These are phyloP conservation scores for Antheraea pernyi DNA, from an alignment of 1,140 invertebrate species.

Conservation along the genomic window DNA sequence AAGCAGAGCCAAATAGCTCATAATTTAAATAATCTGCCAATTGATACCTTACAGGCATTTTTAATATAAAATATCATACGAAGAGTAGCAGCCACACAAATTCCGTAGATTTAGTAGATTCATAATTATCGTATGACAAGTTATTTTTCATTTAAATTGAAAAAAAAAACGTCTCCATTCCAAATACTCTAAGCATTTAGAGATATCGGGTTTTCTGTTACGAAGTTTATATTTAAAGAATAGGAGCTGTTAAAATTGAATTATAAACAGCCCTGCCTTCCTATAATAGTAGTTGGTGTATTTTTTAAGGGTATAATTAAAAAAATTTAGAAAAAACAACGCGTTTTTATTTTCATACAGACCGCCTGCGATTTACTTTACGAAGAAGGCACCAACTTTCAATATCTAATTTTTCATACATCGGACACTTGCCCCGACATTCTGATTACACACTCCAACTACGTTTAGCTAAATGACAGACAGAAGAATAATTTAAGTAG, in stretches of 20 bases:
- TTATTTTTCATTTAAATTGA: too few relatives aligned
- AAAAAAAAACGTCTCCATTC: too few relatives aligned
- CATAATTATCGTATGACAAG: too few relatives aligned
- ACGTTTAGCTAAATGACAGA: constrained; percentile 32
- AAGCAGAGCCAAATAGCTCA: too few relatives aligned
- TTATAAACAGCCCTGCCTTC: neutral
- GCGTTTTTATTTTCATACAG: neutral
- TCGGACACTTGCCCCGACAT: constrained; percentile 23
- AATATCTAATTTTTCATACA: neutral
- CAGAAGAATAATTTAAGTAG: constrained; percentile 36
- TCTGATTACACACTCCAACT: constrained; percentile 21
- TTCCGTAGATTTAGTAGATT: too few relatives aligned
- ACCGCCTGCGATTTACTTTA: neutral
- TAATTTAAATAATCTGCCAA: too few relatives aligned
- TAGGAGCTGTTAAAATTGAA: constrained; percentile 18
- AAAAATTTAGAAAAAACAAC: neutral
- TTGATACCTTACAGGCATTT: too few relatives aligned
- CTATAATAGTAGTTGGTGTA: constrained; percentile 39
- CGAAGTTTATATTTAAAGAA: too few relatives aligned
- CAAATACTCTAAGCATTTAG: too few relatives aligned
- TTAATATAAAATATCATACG: too few relatives aligned
- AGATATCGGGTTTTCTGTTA: too few relatives aligned
- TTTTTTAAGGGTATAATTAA: constrained; percentile 27
- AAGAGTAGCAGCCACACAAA: too few relatives aligned
- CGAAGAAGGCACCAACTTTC: constrained; percentile 14